phyloP scores from a whole-genome alignment of 1,140 invertebrate species.

The Polypedilum pembai region DNA sequence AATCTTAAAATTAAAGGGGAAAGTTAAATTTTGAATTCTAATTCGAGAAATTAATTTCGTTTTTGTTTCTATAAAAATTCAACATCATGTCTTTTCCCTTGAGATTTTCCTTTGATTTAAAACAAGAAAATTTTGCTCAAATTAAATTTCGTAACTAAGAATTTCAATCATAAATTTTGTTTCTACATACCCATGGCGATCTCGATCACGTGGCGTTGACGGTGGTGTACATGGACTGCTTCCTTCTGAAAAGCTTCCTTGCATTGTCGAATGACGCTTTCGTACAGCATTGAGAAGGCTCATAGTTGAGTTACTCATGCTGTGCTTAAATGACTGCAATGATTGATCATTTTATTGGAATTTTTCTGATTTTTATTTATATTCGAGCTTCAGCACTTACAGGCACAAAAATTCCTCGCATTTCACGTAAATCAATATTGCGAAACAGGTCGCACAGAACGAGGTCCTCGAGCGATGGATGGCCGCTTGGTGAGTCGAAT shows the following conservation, averaged over 20 bases:
- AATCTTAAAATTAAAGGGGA: too few species aligned
- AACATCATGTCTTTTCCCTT: too few species aligned
- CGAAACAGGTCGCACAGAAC: constrained; percentile 73
- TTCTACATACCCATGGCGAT: constrained; percentile 28
- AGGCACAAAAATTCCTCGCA: constrained; percentile 57
- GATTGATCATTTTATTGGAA: not conserved
- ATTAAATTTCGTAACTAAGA: too few species aligned
- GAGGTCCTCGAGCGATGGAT: constrained; percentile 68
- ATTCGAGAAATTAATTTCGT: too few species aligned
- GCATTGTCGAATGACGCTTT: constrained; percentile 41
- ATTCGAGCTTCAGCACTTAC: constrained; percentile 39
- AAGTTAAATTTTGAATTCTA: too few species aligned
- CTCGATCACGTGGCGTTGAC: constrained; percentile 36
- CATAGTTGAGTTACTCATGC: constrained; percentile 41
- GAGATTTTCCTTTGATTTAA: too few species aligned
- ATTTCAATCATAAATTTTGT: too few species aligned
- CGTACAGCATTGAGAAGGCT: constrained; percentile 42
- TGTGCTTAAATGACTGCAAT: constrained; percentile 42
- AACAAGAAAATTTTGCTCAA: too few species aligned
- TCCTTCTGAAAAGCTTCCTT: constrained; percentile 41
- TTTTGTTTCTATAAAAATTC: too few species aligned
- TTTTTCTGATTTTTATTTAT: too few species aligned
- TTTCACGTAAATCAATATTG: constrained; percentile 78
- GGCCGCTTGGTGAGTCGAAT: constrained; percentile 60
- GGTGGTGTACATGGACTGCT: constrained; percentile 43